These are phyloP conservation scores for Venustoraphidia nigricollis DNA, from an alignment of 2,888 invertebrate genomes.

Conservation along the genomic window DNA sequence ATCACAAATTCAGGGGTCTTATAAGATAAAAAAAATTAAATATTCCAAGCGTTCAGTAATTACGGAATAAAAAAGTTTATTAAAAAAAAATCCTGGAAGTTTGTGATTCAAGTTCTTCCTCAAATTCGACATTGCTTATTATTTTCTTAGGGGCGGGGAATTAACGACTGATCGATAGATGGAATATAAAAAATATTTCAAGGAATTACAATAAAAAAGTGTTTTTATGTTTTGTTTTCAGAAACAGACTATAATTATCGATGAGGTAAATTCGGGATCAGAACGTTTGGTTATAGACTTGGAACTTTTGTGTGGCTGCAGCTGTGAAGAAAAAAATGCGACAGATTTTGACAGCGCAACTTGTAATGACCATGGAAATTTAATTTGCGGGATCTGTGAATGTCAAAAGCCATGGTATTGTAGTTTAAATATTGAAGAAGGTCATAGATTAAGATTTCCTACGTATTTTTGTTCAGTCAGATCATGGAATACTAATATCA, in stretches of 20 bases:
- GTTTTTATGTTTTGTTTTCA: slow-evolving; percentile 12
- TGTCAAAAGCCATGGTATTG: slow-evolving; percentile 44
- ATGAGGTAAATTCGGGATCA: slow-evolving; percentile 62
- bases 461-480: background rate
- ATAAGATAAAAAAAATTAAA: no score
- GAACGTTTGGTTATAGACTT: slow-evolving; percentile 52
- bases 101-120: no score
- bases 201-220: slow-evolving; percentile 1
- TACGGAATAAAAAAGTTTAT: no score
- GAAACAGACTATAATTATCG: slow-evolving; percentile 42
- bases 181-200: background rate
- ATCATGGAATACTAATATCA: slow-evolving; percentile 20
- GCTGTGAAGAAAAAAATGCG: slow-evolving; percentile 33
- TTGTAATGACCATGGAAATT: slow-evolving; percentile 37
- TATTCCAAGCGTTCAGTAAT: no score
- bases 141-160: no score
- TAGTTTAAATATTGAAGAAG: no score
- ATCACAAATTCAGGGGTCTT: no score
- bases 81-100: no score
- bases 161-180: no score
- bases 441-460: background rate
- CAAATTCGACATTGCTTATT: no score
- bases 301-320: slow-evolving; percentile 58
- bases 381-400: slow-evolving; percentile 46
- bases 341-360: slow-evolving; percentile 16